Evolutionary conservation across 1,140 invertebrate genomes (phyloP), one percentile per base, ranked within the genome.

Genomic region (Frieseomelitta varia): DNA sequence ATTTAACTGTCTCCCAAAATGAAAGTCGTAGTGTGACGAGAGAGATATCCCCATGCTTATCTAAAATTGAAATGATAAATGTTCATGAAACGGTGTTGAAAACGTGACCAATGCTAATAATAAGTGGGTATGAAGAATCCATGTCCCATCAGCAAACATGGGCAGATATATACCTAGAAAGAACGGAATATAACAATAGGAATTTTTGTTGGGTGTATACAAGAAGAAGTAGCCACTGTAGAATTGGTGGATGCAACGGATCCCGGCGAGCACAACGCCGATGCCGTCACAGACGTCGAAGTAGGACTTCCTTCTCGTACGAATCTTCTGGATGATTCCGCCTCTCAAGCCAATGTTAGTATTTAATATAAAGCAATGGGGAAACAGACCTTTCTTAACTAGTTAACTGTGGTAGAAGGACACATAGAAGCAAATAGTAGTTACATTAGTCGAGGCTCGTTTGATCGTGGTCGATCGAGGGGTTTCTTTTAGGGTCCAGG

Each of bases 261-360:
- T 90, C 91, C 92, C 47, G 90, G 91, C 77, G 91, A 93, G 84
- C 92, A 93, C 91, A 94, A 94, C 85, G 87, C 91, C 88, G 85
- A 93, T 80, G 90, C 88, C 65, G 85, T 91, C 67, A 87, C 88
- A 86, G 87, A 90, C 85, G 71, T 86, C 51, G 91, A 93, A 91
- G 88, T 87, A 90, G 93, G 90, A 87, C 88, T 93, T 91, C 91
- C 90, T 93, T 92, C 92, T 55, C 91, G 92, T 90, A 91, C 88
- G 83, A 92, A 90, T 88, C 88, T 87, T 87, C 89, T 91, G 90
- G 94, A 95, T 55, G 92, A 93, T 87, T 90, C 86, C 89, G 92
- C 87, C 87, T 92, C 90, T 88, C 93, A 92, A 76, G 89, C 88
- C 87, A 95, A 93, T 91, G 94, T 95, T 95, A 95, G 94, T 95